Base-by-base conservation (phyloP, 2,888 invertebrate genomes). In the Amiota communis region DNA sequence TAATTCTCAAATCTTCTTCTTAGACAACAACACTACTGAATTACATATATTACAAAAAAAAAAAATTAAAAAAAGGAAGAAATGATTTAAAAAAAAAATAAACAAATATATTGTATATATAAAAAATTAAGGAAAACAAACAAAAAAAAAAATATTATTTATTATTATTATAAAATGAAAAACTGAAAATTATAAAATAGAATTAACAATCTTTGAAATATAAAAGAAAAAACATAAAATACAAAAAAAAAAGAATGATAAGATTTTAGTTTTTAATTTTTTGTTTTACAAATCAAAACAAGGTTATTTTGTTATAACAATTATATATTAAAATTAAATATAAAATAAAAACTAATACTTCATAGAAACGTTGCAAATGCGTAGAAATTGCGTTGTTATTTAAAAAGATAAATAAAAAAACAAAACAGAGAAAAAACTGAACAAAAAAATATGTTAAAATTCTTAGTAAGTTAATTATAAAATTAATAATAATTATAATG, bases 81-180 rank as follows among this genome's bases (percentile, higher is more conserved):
- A n/a, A n/a, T n/a, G n/a, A n/a, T n/a, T n/a, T n/a, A n/a, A n/a
- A 23, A 3, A 23, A 23, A 23, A 23, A 3, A 23, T 23, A 2
- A 23, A 36, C 61, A 63, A 15, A 2, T 2, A 57, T 80, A 69
- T 81, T 83, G 83, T 83, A 83, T 84, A 85, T 86, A 86, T 79
- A 36, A 36, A 36, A 36, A 36, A 36, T 36, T 36, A 36, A 36
- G 36, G 36, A 36, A 36, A 36, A 36, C 36, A 36, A 36, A 36
- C 36, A 2, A 36, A 36, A 36, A 36, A 2, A 2, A 36, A 36
- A 36, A 36, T 36, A 36, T 36, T 36, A 36, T 36, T 36, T 36
- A 36, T 36, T 36, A 6, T 81, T 84, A 78, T 86, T 76, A 80
- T 23, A 23, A 23, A 75, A 80, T 78, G 76, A 79, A 77, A 81